Conservation (phyloP, 1,140 invertebrate species). For the Bradynema listronoti region DNA sequence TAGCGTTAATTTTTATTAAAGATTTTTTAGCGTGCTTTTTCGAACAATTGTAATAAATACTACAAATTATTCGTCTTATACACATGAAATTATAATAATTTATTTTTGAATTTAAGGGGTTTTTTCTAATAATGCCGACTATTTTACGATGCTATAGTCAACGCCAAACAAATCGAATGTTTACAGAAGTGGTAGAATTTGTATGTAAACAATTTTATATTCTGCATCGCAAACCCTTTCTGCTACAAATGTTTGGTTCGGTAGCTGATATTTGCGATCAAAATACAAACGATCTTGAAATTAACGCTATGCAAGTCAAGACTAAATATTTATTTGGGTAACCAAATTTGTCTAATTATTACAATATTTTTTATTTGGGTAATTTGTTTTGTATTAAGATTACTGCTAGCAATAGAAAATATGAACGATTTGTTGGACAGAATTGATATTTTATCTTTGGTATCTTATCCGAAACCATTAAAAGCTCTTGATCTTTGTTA, state of each 20-base stretch:
- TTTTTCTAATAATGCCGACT: constrained; percentile 92
- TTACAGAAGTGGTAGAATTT: constrained; percentile 90
- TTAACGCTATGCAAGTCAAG: constrained; percentile 57
- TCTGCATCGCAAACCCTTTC: constrained; percentile 94
- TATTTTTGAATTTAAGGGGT: constrained; percentile 67
- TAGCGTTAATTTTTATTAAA: too few relatives aligned
- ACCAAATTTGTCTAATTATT: too few relatives aligned
- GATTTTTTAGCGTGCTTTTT: too few relatives aligned
- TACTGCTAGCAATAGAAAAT: constrained; percentile 66
- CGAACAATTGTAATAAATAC: too few relatives aligned
- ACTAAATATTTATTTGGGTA: constrained; percentile 50
- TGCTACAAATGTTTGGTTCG: constrained; percentile 88
- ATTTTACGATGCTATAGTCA: constrained; percentile 90
- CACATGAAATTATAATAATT: too few relatives aligned
- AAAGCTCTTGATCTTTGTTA: constrained; percentile 95
- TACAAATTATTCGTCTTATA: too few relatives aligned
- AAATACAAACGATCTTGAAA: constrained; percentile 55
- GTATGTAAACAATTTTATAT: constrained; percentile 96
- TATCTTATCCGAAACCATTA: constrained; percentile 88
- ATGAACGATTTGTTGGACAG: constrained; percentile 67
- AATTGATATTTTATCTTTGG: constrained; percentile 80
- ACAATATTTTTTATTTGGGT: neutral
- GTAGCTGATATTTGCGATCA: constrained; percentile 85
- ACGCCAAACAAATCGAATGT: constrained; percentile 84
- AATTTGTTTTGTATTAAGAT: constrained; percentile 72